Conservation (phyloP, 2,113 vertebrate genomes). For the Mirounga angustirostris region DNA sequence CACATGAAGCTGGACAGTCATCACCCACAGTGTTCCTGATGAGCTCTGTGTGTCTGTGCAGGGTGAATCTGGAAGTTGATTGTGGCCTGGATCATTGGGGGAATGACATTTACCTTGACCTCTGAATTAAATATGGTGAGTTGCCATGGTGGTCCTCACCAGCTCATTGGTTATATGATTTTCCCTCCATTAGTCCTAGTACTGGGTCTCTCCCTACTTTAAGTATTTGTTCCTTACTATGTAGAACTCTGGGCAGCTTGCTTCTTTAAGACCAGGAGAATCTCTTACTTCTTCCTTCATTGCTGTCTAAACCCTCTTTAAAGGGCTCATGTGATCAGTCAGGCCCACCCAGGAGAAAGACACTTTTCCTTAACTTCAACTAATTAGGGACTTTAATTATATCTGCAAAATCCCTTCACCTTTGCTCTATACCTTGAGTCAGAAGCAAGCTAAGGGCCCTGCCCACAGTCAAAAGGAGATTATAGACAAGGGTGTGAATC, state of each 20-base stretch:
- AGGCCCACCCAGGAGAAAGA: neutral
- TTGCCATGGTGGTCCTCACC: constrained; percentile 93
- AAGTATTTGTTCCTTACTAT: neutral
- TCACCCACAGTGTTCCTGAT: neutral
- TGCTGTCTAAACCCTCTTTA: neutral
- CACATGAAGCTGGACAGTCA: neutral
- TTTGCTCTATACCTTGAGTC: neutral
- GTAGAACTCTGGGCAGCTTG: neutral
- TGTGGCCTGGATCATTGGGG: constrained; percentile 90
- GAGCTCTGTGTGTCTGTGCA: constrained; percentile 83
- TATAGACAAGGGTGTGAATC: neutral
- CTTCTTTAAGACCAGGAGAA: neutral
- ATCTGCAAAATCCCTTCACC: neutral
- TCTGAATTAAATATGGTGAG: constrained; percentile 94
- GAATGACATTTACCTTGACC: constrained; percentile 93
- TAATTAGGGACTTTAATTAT: neutral
- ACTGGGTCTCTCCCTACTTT: neutral
- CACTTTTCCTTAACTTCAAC: neutral
- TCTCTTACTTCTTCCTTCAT: neutral
- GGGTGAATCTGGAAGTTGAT: constrained; percentile 94
- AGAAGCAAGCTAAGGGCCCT: neutral
- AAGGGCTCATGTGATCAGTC: neutral
- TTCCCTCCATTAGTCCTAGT: constrained; percentile 90
- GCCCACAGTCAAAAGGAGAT: neutral
- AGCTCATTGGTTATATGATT: constrained; percentile 89